phyloP scores from a whole-genome alignment of 2,888 invertebrate species.

The Phortica magna region DNA sequence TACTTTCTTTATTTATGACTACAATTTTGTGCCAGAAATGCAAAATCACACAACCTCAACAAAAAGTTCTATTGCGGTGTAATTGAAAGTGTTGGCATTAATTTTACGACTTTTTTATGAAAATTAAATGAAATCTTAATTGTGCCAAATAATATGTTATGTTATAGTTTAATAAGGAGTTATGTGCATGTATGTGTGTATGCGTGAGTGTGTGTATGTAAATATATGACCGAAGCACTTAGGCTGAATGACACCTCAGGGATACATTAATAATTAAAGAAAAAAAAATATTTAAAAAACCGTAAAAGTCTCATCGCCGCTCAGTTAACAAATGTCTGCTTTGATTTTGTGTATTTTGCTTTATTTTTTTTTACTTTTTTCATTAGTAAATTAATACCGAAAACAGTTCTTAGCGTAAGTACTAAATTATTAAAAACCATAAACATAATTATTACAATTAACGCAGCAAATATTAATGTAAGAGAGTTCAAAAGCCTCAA shows the following conservation, averaged over 20 bases:
- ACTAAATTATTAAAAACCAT: no score
- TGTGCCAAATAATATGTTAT: no score
- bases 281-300: neutral
- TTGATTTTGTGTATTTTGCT: no score
- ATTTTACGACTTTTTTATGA: neutral
- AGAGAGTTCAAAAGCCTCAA: no score
- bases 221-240: neutral
- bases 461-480: no score
- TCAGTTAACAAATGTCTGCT: no score
- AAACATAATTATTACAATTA: no score
- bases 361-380: no score
- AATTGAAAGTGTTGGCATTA: slow-evolving; percentile 30
- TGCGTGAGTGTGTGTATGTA: no score
- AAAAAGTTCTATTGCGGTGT: slow-evolving; percentile 8
- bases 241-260: neutral
- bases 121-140: neutral
- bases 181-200: no score
- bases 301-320: neutral
- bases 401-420: no score
- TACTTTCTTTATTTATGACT: neutral
- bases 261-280: neutral
- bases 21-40: slow-evolving; percentile 9
- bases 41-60: slow-evolving; percentile 2
- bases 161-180: no score
- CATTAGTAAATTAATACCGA: neutral